Percentiles rank a stretch among this genome's conserved stretches.
These are phyloP conservation scores for Chirona hameri DNA, from an alignment of 2,888 invertebrate species.

Conservation along the genomic window DNA sequence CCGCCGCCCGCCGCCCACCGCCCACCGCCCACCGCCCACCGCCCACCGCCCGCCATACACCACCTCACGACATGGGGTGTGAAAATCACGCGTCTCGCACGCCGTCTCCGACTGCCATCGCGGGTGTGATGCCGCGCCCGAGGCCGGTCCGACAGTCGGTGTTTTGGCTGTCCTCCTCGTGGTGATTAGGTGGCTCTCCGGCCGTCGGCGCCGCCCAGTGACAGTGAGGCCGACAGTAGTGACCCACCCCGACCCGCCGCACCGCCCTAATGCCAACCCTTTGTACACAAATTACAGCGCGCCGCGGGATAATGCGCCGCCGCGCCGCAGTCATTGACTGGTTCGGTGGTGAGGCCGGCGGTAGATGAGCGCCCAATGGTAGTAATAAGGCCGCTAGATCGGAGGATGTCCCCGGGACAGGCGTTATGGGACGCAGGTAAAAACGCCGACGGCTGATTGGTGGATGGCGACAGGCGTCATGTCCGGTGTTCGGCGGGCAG, in stretches of 20 bases:
- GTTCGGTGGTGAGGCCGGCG: not conserved
- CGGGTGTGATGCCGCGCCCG: too few relatives aligned
- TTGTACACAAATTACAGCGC: slow-evolving; percentile 8
- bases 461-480: not conserved
- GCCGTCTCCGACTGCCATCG: too few relatives aligned
- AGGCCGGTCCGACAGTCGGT: not conserved
- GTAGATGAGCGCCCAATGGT: not conserved
- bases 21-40: not conserved
- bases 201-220: not conserved
- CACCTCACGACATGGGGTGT: too few relatives aligned
- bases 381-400: not conserved
- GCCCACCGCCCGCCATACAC: not conserved
- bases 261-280: slow-evolving; percentile 14
- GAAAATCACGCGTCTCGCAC: too few relatives aligned
- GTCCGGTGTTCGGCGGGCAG: not conserved
- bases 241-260: not conserved
- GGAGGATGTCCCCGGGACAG: not conserved
- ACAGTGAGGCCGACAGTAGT: not conserved
- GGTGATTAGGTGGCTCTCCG: not conserved
- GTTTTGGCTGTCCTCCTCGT: not conserved
- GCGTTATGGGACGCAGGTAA: not conserved
- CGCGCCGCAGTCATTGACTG: not conserved
- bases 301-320: not conserved
- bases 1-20: not conserved
- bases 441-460: not conserved